Conservation (phyloP, 2,797 vertebrate genomes). For the Coregonus ussuriensis region DNA sequence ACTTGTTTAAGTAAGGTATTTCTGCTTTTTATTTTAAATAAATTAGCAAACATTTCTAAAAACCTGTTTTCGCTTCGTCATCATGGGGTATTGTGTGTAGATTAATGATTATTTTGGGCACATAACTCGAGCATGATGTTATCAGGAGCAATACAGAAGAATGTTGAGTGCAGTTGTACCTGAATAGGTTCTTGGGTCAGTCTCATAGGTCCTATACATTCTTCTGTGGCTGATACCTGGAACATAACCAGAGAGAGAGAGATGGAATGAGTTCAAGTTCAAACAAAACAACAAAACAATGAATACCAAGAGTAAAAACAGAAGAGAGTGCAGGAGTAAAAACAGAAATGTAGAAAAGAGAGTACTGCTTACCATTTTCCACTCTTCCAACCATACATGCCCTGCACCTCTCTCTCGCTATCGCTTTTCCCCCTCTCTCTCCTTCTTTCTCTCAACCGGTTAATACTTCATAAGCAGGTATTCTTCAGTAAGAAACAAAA, state of each 20-base stretch:
- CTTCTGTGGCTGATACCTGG: constrained; percentile 87
- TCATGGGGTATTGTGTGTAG: no score
- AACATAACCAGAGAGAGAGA: constrained; percentile 37
- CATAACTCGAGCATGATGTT: background rate
- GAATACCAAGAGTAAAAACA: background rate
- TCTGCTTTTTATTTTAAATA: no score
- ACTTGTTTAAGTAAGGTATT: no score
- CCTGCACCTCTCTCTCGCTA: constrained; percentile 19
- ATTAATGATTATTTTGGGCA: background rate
- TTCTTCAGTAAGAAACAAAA: constrained; percentile 8
- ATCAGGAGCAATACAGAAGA: background rate
- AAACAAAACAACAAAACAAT: constrained; percentile 17
- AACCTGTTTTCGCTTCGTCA: no score
- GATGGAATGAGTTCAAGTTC: background rate
- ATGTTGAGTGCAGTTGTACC: constrained; percentile 67
- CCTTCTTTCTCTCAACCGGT: background rate
- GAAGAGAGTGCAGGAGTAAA: constrained; percentile 11
- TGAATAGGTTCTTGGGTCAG: constrained; percentile 91
- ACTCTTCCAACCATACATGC: constrained; percentile 62
- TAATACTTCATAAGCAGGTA: constrained; percentile 4
- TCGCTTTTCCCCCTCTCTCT: constrained; percentile 7
- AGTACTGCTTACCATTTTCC: constrained; percentile 62
- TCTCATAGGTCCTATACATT: constrained; percentile 93
- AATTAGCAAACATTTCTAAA: no score
- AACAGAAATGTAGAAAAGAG: background rate